These are phyloP conservation scores for Bedellia somnulentella DNA, from an alignment of 2,888 invertebrate genomes.

Conservation along the genomic window DNA sequence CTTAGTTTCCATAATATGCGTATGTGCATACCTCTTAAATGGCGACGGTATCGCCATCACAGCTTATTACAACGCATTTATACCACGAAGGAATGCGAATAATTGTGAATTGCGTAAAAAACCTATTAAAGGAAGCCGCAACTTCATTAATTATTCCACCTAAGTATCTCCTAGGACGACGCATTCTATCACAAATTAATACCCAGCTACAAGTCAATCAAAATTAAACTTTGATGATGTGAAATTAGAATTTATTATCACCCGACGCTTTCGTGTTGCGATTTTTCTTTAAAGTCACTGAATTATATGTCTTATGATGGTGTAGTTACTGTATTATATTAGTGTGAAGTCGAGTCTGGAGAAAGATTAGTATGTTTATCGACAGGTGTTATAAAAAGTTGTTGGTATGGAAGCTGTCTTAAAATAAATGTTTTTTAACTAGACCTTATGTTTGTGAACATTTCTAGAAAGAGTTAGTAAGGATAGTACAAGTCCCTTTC, in stretches of 20 bases:
- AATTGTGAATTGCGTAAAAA: conserved; percentile 8
- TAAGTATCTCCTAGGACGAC: conserved; percentile 4
- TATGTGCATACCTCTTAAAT: too few relatives aligned
- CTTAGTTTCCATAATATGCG: too few relatives aligned
- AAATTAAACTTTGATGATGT: neutral
- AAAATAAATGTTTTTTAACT: conserved; percentile 2
- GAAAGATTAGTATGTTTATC: conserved; percentile 5
- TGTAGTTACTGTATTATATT: neutral
- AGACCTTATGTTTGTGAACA: too few relatives aligned
- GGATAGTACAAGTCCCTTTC: too few relatives aligned
- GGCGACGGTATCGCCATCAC: too few relatives aligned
- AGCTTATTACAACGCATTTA: too few relatives aligned
- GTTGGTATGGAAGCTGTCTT: conserved; percentile 29
- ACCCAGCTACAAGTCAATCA: neutral
- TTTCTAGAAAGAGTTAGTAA: too few relatives aligned
- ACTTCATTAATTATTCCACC: conserved; percentile 14
- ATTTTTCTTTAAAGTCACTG: too few relatives aligned
- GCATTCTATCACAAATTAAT: conserved; percentile 3
- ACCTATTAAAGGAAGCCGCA: conserved; percentile 15
- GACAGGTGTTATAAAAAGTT: conserved; percentile 17
- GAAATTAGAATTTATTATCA: conserved; percentile 5
- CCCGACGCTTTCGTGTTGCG: too few relatives aligned
- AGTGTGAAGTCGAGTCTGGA: neutral
- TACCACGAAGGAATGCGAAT: conserved; percentile 2
- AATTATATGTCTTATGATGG: neutral